Percentiles rank a stretch among this genome's conserved stretches.
Conservation (phyloP, 2,797 vertebrate genomes). For the Molothrus aeneus region DNA sequence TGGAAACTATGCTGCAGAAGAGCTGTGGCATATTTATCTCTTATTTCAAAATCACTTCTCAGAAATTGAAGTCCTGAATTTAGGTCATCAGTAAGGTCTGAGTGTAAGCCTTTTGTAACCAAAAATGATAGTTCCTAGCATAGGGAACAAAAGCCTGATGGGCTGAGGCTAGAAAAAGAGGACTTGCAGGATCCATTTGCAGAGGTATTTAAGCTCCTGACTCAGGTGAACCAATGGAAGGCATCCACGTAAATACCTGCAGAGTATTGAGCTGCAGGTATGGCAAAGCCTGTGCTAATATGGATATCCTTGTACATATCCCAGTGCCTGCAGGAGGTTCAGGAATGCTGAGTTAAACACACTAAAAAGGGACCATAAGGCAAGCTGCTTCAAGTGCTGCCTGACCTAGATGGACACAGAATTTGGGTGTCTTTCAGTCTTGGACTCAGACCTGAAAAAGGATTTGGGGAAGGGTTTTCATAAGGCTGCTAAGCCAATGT, state of each 20-base stretch:
- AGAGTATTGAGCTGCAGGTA: not conserved
- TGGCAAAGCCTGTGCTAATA: not conserved
- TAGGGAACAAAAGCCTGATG: not conserved
- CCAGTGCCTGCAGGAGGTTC: not conserved
- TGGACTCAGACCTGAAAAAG: not conserved
- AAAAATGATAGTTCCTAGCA: not conserved
- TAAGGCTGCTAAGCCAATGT: not conserved
- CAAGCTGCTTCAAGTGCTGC: not conserved
- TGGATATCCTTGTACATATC: not conserved
- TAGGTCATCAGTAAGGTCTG: not conserved
- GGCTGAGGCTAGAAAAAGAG: not conserved
- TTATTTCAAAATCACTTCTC: slow-evolving; percentile 22
- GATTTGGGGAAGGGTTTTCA: not conserved
- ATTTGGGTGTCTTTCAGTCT: not conserved
- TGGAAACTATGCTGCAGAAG: not conserved
- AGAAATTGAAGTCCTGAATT: slow-evolving; percentile 17
- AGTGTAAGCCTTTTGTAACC: not conserved
- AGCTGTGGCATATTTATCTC: slow-evolving; percentile 23
- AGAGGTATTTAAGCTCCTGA: not conserved
- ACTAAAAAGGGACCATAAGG: not conserved
- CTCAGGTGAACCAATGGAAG: not conserved
- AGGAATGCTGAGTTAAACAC: not conserved
- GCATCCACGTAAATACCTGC: not conserved
- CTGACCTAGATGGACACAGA: not conserved
- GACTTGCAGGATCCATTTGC: not conserved